These are phyloP conservation scores for Premnoplex brunnescens DNA, from an alignment of 2,797 vertebrate genomes.

Conservation along the genomic window DNA sequence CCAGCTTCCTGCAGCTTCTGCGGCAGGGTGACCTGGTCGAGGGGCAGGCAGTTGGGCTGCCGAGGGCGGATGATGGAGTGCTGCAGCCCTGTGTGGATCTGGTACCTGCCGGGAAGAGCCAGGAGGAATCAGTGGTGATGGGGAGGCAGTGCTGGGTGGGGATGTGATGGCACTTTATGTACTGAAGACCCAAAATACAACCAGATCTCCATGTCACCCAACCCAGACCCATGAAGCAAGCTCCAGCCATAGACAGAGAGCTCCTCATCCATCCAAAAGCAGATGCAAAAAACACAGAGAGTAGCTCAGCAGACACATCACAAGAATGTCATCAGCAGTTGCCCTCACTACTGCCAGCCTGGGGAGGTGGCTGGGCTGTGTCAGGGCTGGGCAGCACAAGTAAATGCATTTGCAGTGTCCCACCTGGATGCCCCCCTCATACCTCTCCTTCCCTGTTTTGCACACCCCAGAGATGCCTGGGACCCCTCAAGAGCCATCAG, in stretches of 20 bases:
- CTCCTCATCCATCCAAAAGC: accelerated
- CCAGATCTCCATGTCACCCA: background rate
- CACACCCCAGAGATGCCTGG: background rate
- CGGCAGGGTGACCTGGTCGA: conserved; percentile 90
- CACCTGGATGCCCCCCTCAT: background rate
- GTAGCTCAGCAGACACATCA: background rate
- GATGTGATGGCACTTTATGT: accelerated
- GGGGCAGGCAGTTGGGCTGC: conserved; percentile 95
- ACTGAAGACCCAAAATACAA: background rate
- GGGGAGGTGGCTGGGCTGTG: background rate
- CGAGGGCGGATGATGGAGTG: conserved; percentile 96
- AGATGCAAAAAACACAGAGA: background rate
- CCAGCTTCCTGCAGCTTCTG: conserved; percentile 92
- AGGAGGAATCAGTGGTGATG: background rate
- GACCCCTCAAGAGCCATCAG: background rate
- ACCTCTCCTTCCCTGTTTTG: background rate
- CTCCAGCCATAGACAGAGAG: background rate
- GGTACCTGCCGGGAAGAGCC: conserved; percentile 81
- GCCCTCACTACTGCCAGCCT: background rate
- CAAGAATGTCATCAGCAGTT: background rate
- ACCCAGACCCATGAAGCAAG: background rate
- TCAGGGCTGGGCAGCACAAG: background rate
- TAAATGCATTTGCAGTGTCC: background rate
- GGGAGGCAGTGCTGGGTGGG: background rate
- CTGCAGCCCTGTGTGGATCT: conserved; percentile 97